These are phyloP conservation scores for Cavia porcellus DNA, from an alignment of 2,113 vertebrate genomes.

Conservation along the genomic window DNA sequence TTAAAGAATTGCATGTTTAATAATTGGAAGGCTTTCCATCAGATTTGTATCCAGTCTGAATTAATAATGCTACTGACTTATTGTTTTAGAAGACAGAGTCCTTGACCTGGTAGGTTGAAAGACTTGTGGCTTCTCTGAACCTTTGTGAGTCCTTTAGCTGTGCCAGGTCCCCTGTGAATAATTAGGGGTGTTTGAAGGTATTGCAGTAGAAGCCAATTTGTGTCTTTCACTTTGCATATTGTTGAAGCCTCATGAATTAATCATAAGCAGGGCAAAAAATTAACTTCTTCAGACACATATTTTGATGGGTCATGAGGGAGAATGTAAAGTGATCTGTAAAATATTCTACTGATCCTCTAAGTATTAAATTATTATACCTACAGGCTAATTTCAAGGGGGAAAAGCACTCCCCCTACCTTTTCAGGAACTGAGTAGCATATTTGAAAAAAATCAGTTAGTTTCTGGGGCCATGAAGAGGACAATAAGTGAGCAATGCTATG, in stretches of 20 bases:
- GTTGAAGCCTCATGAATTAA: conserved; percentile 92
- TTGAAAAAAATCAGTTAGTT: conserved; percentile 79
- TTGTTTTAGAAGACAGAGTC: conserved; percentile 90
- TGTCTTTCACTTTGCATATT: conserved; percentile 93
- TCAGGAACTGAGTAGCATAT: conserved; percentile 75
- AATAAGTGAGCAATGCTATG: conserved; percentile 69
- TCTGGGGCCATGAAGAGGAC: conserved; percentile 44
- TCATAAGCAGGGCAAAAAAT: conserved; percentile 90
- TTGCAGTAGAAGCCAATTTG: conserved; percentile 91
- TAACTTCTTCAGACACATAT: conserved; percentile 91
- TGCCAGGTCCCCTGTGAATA: conserved; percentile 90
- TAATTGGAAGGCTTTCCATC: conserved; percentile 89
- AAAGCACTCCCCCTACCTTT: conserved; percentile 57
- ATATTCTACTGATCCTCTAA: conserved; percentile 92
- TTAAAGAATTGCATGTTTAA: conserved; percentile 89
- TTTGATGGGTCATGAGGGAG: conserved; percentile 92
- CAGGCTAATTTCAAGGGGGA: conserved; percentile 86
- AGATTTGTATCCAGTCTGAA: conserved; percentile 88
- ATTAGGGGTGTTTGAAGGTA: conserved; percentile 92
- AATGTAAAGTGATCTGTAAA: conserved; percentile 92
- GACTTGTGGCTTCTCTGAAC: conserved; percentile 90
- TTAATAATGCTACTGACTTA: conserved; percentile 91
- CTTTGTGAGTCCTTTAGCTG: conserved; percentile 89
- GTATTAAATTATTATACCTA: conserved; percentile 91
- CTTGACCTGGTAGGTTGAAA: conserved; percentile 91